Evolutionary conservation across 2,797 vertebrate genomes (phyloP).

Genomic region (Cirrhinus mrigala): DNA sequence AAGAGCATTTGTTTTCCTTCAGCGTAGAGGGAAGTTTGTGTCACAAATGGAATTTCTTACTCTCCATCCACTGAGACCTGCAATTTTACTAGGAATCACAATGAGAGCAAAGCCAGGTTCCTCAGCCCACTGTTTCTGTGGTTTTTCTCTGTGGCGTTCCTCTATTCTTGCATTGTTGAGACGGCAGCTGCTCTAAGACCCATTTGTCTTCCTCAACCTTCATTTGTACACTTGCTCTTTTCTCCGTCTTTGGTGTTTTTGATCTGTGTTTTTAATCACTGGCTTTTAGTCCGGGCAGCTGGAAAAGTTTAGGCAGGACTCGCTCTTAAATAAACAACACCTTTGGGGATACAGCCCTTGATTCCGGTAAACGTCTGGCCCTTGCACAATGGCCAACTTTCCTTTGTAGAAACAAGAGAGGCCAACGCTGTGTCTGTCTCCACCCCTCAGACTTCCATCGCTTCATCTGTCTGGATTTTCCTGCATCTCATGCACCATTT

Average conservation of each 20-base stretch:
- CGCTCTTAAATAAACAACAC: conserved; percentile 71
- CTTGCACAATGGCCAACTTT: conserved; percentile 72
- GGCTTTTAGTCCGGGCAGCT: conserved; percentile 67
- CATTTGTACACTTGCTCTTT: conserved; percentile 22
- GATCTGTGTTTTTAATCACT: conserved; percentile 66
- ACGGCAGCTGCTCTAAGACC: neutral
- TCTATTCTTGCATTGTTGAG: conserved; percentile 38
- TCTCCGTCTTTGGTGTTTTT: conserved; percentile 60
- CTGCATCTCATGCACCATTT: neutral
- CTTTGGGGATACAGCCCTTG: conserved; percentile 72
- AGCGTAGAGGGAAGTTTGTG: conserved; percentile 34
- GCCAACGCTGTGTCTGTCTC: conserved; percentile 29
- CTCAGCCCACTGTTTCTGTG: neutral
- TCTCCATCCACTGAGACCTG: conserved; percentile 55
- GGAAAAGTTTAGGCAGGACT: conserved; percentile 72
- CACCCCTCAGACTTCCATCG: conserved; percentile 3
- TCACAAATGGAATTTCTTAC: conserved; percentile 41
- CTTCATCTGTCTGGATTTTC: conserved; percentile 17
- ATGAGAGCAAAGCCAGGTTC: conserved; percentile 17
- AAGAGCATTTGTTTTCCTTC: conserved; percentile 60
- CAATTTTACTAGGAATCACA: conserved; percentile 58
- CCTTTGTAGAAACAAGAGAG: conserved; percentile 65
- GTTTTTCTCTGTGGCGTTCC: conserved; percentile 32
- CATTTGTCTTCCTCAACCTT: conserved; percentile 28
- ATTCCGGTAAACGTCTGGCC: conserved; percentile 75